Evolutionary conservation across 2,797 vertebrate genomes (phyloP).

Genomic region (Astyanax mexicanus): DNA sequence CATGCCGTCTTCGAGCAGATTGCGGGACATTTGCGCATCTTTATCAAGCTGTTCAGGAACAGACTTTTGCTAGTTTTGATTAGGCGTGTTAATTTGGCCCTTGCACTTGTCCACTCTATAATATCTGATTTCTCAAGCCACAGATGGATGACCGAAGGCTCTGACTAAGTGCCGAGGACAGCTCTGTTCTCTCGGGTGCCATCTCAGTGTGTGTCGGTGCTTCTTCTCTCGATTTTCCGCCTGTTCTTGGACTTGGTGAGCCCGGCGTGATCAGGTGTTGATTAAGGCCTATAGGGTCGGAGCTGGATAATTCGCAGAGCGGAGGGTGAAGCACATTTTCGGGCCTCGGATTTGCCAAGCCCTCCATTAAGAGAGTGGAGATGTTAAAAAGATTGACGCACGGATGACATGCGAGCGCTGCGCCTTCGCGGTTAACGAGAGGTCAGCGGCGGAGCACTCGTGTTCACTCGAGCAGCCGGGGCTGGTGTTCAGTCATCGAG

Average conservation of each 20-base stretch:
- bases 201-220: conserved; percentile 21
- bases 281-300: conserved; percentile 34
- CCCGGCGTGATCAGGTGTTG: neutral
- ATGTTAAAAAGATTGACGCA: conserved; percentile 51
- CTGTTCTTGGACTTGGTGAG: conserved; percentile 11
- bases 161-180: conserved; percentile 47
- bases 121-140: conserved; percentile 38
- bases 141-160: conserved; percentile 45
- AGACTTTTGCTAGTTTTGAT: conserved; percentile 41
- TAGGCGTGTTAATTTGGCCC: conserved; percentile 31
- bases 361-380: conserved; percentile 33
- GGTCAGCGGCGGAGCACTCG: conserved; percentile 37
- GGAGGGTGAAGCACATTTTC: conserved; percentile 33
- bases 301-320: conserved; percentile 32
- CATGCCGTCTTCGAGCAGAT: conserved; percentile 42
- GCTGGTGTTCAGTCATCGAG: conserved; percentile 15
- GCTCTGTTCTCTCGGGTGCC: conserved; percentile 35
- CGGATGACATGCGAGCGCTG: conserved; percentile 39
- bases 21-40: conserved; percentile 33
- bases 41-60: conserved; percentile 41
- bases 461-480: conserved; percentile 20
- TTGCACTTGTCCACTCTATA: conserved; percentile 27
- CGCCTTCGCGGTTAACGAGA: conserved; percentile 41
- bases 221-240: conserved; percentile 10
- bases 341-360: conserved; percentile 24